These are phyloP conservation scores for Diachrysia chrysitis DNA, from an alignment of 2,888 invertebrate genomes.

Conservation along the genomic window DNA sequence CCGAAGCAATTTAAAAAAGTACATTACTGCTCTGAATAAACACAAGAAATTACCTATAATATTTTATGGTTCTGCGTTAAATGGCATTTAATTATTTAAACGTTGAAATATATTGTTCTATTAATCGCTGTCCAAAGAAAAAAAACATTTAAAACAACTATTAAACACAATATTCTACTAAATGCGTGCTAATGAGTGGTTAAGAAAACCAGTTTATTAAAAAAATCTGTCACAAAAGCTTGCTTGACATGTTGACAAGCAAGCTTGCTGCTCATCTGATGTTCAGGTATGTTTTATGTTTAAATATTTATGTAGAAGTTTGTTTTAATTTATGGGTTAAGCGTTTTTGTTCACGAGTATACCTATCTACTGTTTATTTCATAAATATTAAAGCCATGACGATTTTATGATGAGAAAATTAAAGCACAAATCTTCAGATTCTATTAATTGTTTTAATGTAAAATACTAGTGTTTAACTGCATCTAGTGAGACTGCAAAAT, in stretches of 20 bases:
- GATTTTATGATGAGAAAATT: neutral
- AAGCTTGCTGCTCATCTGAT: neutral
- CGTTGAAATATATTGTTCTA: too few relatives aligned
- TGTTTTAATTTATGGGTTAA: neutral
- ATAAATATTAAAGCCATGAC: neutral
- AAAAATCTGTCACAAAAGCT: neutral
- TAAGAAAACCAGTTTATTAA: neutral
- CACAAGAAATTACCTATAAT: neutral
- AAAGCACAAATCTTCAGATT: too few relatives aligned
- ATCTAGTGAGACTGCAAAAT: too few relatives aligned
- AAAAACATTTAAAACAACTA: neutral
- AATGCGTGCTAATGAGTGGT: conserved; percentile 1
- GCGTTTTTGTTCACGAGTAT: neutral
- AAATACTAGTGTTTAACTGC: too few relatives aligned
- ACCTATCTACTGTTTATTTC: neutral
- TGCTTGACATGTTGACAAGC: too few relatives aligned
- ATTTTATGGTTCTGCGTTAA: neutral
- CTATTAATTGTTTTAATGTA: too few relatives aligned
- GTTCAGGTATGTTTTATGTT: neutral
- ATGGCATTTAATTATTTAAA: too few relatives aligned
- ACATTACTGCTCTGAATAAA: neutral
- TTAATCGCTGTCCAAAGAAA: too few relatives aligned
- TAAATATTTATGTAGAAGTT: neutral
- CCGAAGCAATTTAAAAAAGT: conserved; percentile 19
- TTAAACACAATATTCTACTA: neutral